Conservation (phyloP, 2,888 invertebrate species). For the Athrips mouffetella region DNA sequence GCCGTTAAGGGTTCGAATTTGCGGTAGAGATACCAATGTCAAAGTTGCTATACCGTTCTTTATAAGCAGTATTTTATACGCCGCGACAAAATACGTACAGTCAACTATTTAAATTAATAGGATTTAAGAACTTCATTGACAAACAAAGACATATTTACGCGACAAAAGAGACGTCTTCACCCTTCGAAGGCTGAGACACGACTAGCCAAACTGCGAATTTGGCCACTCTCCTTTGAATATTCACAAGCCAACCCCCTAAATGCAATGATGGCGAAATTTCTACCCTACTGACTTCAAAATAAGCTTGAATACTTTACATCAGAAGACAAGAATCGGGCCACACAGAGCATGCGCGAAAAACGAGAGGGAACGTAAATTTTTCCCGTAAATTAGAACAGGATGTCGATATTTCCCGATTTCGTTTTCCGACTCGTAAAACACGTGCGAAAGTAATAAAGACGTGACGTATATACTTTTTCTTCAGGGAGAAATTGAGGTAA, state of each 20-base stretch:
- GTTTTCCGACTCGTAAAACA: conserved; percentile 31
- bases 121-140: background rate
- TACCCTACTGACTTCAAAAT: conserved; percentile 34
- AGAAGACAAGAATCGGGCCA: conserved; percentile 26
- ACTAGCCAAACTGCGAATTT: conserved; percentile 40
- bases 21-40: no score
- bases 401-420: conserved; percentile 31
- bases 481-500: background rate
- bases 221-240: conserved; percentile 11
- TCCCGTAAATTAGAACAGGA: conserved; percentile 33
- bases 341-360: conserved; percentile 60
- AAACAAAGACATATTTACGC: background rate
- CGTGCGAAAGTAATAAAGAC: conserved; percentile 30
- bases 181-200: conserved; percentile 30
- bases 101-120: conserved; percentile 23
- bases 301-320: conserved; percentile 41
- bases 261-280: conserved; percentile 27
- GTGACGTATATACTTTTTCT: conserved; percentile 16
- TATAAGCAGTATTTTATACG: background rate
- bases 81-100: conserved; percentile 4
- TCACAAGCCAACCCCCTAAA: conserved; percentile 23
- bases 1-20: no score
- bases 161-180: conserved; percentile 27
- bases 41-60: no score
- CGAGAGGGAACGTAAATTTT: conserved; percentile 27